Conservation (phyloP, 2,888 invertebrate species). For the Trichopria drosophilae region DNA sequence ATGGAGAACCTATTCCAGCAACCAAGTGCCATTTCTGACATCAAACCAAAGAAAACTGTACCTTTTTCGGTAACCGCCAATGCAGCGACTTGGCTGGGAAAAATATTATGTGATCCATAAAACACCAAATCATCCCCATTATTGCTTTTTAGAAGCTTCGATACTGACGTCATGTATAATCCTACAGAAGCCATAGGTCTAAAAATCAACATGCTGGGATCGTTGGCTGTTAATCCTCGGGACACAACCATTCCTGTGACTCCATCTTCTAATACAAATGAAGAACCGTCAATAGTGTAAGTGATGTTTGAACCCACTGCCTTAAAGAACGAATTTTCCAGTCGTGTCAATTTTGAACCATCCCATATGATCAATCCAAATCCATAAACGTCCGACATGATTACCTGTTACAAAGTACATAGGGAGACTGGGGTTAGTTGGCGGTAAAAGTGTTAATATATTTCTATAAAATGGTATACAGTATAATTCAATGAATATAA, state of each 20-base stretch:
- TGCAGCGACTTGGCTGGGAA: slow-evolving; percentile 32
- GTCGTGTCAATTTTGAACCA: slow-evolving; percentile 29
- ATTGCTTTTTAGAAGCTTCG: slow-evolving; percentile 10
- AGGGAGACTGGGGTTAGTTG: too few relatives aligned
- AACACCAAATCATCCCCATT: too few relatives aligned
- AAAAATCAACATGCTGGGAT: slow-evolving; percentile 32
- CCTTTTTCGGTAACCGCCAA: slow-evolving; percentile 38
- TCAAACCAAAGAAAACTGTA: slow-evolving; percentile 52
- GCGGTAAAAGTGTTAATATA: too few relatives aligned
- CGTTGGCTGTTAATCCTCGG: slow-evolving; percentile 43
- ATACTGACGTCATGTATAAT: slow-evolving; percentile 27
- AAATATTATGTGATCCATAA: too few relatives aligned
- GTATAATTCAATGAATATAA: too few relatives aligned
- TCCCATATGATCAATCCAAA: slow-evolving; percentile 25
- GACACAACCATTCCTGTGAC: slow-evolving; percentile 69
- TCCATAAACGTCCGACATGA: slow-evolving; percentile 32
- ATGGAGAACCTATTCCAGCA: slow-evolving; percentile 54
- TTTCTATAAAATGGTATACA: too few relatives aligned
- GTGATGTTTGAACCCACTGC: slow-evolving; percentile 21
- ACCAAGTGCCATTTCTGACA: slow-evolving; percentile 49
- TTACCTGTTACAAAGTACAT: slow-evolving; percentile 24
- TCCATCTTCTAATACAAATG: slow-evolving; percentile 71
- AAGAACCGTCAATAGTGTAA: slow-evolving; percentile 59
- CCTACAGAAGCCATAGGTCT: slow-evolving; percentile 40
- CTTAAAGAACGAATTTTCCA: slow-evolving; percentile 33